Evolutionary conservation across 2,797 vertebrate genomes (phyloP).

Genomic region (Euphonia xanthogaster): DNA sequence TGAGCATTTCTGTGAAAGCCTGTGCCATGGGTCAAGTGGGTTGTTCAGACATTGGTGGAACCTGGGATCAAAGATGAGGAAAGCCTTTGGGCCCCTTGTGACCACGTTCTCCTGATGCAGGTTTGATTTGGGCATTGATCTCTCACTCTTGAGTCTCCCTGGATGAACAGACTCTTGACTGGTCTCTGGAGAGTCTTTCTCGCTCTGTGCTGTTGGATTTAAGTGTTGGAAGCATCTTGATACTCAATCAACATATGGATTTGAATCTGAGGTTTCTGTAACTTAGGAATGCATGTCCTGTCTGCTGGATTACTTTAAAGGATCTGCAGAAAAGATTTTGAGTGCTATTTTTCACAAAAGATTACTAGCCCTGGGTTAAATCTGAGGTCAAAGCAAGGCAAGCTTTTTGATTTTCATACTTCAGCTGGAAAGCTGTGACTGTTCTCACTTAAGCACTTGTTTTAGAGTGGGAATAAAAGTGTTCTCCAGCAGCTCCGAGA

Average conservation of each 20-base stretch:
- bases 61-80: not conserved
- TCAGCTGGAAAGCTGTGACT: not conserved
- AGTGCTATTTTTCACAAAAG: not conserved
- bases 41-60: not conserved
- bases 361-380: not conserved
- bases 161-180: not conserved
- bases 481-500: not conserved
- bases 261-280: not conserved
- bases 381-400: not conserved
- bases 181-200: not conserved
- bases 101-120: not conserved
- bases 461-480: not conserved
- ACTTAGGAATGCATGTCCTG: not conserved
- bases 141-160: not conserved
- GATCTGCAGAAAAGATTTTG: not conserved
- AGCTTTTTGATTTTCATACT: not conserved
- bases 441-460: not conserved
- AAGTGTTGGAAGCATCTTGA: not conserved
- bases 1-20: not conserved
- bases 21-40: fast-evolving
- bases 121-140: not conserved
- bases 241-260: not conserved
- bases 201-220: not conserved
- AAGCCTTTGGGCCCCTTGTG: not conserved
- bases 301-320: not conserved